Conservation (phyloP, 2,888 invertebrate species). For the Pharmacophagus antenor region DNA sequence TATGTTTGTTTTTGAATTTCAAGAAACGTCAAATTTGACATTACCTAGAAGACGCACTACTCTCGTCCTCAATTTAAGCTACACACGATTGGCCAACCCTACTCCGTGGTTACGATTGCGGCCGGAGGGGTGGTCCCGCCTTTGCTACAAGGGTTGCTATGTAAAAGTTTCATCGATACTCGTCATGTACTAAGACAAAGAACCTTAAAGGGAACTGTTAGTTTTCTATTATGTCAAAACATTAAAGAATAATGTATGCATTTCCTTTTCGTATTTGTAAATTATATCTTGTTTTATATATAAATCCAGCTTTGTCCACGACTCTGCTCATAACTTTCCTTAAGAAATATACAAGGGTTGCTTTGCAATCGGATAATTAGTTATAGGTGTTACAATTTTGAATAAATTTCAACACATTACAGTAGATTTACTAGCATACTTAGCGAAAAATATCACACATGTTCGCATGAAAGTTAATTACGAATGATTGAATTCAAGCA, state of each 20-base stretch:
- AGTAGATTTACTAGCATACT: too few relatives aligned
- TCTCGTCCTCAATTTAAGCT: conserved; percentile 64
- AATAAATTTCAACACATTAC: too few relatives aligned
- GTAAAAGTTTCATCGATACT: conserved; percentile 50
- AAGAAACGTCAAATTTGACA: conserved; percentile 65
- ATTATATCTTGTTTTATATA: too few relatives aligned
- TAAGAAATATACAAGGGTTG: too few relatives aligned
- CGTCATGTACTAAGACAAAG: conserved; percentile 12
- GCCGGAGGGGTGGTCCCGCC: conserved; percentile 43
- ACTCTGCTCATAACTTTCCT: too few relatives aligned
- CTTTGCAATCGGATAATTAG: too few relatives aligned
- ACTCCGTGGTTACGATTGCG: conserved; percentile 32
- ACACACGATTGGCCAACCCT: conserved; percentile 50
- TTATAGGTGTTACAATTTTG: too few relatives aligned
- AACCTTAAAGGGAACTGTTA: conserved; percentile 26
- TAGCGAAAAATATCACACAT: neutral
- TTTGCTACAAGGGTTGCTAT: conserved; percentile 45
- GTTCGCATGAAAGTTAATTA: neutral
- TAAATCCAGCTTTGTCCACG: too few relatives aligned
- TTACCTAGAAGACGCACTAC: conserved; percentile 59
- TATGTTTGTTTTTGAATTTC: conserved; percentile 52
- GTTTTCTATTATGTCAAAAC: conserved; percentile 19
- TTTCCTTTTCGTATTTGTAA: too few relatives aligned
- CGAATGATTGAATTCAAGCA: neutral
- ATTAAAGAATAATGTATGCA: conserved; percentile 17